Evolutionary conservation across 2,888 invertebrate genomes (phyloP).

Genomic region (Leptinotarsa haldemani): DNA sequence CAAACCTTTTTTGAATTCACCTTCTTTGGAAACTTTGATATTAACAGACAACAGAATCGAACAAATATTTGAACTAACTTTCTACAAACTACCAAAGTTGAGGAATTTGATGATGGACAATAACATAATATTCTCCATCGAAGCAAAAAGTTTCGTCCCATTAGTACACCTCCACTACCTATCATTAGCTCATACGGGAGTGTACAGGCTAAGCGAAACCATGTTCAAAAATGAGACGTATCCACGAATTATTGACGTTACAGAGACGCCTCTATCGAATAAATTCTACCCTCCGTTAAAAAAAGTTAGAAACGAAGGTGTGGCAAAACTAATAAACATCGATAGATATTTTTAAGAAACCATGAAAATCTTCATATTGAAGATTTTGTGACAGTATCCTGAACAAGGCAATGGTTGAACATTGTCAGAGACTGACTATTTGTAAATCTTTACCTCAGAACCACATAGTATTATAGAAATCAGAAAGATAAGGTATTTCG

Average conservation of each 20-base stretch:
- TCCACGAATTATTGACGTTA: constrained; percentile 60
- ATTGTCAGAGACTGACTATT: constrained; percentile 43
- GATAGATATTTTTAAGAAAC: constrained; percentile 45
- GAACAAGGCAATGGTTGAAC: constrained; percentile 30
- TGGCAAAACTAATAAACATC: constrained; percentile 55
- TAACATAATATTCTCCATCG: constrained; percentile 57
- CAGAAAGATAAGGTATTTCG: not conserved
- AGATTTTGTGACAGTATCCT: constrained; percentile 15
- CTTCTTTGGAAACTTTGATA: constrained; percentile 58
- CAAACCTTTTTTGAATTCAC: constrained; percentile 58
- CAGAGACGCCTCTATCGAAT: constrained; percentile 59
- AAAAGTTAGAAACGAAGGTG: constrained; percentile 57
- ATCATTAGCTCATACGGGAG: constrained; percentile 61
- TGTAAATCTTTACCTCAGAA: constrained; percentile 35
- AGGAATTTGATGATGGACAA: constrained; percentile 59
- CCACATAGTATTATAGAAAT: constrained; percentile 38
- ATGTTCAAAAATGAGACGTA: constrained; percentile 59
- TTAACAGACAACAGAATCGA: constrained; percentile 59
- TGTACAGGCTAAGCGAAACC: constrained; percentile 57
- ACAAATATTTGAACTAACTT: constrained; percentile 60
- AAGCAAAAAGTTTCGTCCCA: constrained; percentile 58
- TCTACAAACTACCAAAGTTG: constrained; percentile 59
- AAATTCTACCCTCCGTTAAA: constrained; percentile 61
- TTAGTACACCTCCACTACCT: constrained; percentile 59
- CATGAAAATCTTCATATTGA: constrained; percentile 18